A percentile compares a stretch with the other conserved stretches of the same genome.
These are phyloP conservation scores for Xestobium rufovillosum DNA, from an alignment of 2,888 invertebrate species.

Conservation along the genomic window DNA sequence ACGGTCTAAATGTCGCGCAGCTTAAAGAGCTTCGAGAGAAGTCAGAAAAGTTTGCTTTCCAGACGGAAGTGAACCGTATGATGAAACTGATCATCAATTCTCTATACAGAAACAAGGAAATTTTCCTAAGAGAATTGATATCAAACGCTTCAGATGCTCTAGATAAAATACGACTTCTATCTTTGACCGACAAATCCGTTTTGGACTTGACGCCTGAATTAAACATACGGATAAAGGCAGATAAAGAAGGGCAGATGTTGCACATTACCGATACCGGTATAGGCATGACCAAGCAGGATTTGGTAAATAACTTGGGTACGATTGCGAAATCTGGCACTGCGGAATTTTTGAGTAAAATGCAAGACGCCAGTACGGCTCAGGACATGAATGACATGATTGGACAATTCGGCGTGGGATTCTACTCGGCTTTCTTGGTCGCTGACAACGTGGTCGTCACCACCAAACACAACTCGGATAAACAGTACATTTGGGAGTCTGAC, in stretches of 20 bases:
- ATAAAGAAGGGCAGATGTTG: constrained; percentile 83
- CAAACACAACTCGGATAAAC: constrained; percentile 88
- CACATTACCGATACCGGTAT: constrained; percentile 96
- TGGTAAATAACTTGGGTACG: constrained; percentile 94
- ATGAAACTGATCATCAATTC: constrained; percentile 99
- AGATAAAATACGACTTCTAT: constrained; percentile 92
- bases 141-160: constrained; percentile 99
- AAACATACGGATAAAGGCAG: constrained; percentile 84
- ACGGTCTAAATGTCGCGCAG: constrained; percentile 91
- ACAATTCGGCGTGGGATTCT: constrained; percentile 99
- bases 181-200: constrained; percentile 78
- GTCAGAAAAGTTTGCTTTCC: constrained; percentile 83
- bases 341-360: constrained; percentile 89
- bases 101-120: constrained; percentile 97
- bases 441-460: constrained; percentile 93
- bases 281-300: constrained; percentile 93
- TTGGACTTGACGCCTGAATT: constrained; percentile 75
- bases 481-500: constrained; percentile 98
- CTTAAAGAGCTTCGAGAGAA: constrained; percentile 84
- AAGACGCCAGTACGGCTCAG: constrained; percentile 56
- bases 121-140: constrained; percentile 94
- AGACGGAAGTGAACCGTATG: constrained; percentile 99
- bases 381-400: constrained; percentile 98
- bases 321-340: constrained; percentile 98
- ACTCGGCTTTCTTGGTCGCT: constrained; percentile 93